Conservation (phyloP, 1,140 invertebrate species). For the Nymphalis io region DNA sequence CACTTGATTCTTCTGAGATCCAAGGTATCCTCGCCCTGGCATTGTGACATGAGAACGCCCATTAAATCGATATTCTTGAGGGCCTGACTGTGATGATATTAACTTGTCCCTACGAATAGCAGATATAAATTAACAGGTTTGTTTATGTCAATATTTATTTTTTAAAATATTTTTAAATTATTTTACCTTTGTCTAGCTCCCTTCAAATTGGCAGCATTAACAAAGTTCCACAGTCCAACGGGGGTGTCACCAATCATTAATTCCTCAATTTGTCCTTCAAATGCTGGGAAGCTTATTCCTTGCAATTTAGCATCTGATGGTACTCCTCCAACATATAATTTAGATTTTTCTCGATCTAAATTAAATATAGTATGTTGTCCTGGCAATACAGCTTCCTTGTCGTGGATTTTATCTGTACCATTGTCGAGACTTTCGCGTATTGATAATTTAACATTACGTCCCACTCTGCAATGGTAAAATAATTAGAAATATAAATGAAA, state of each 20-base stretch:
- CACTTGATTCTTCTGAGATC: constrained; percentile 64
- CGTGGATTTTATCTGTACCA: constrained; percentile 79
- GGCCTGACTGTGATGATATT: constrained; percentile 81
- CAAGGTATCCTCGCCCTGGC: constrained; percentile 57
- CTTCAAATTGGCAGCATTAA: constrained; percentile 87
- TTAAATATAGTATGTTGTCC: constrained; percentile 92
- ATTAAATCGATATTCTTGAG: constrained; percentile 89
- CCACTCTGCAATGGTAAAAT: constrained; percentile 70
- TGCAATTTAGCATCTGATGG: constrained; percentile 85
- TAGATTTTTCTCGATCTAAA: constrained; percentile 91
- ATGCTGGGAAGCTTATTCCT: constrained; percentile 86
- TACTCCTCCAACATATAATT: constrained; percentile 94
- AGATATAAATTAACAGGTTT: not conserved
- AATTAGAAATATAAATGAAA: not conserved
- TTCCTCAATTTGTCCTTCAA: constrained; percentile 95
- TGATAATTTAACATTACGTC: constrained; percentile 89
- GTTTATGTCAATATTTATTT: not conserved
- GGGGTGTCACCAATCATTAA: constrained; percentile 92
- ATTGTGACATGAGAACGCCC: constrained; percentile 81
- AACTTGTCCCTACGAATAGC: constrained; percentile 82
- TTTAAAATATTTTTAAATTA: not conserved
- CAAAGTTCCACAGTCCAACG: constrained; percentile 97
- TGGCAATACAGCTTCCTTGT: constrained; percentile 83
- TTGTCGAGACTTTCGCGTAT: constrained; percentile 88
- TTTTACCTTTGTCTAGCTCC: constrained; percentile 87